Evolutionary conservation across 2,888 invertebrate species (phyloP).

Genomic region (Stenichneumon culpator): DNA sequence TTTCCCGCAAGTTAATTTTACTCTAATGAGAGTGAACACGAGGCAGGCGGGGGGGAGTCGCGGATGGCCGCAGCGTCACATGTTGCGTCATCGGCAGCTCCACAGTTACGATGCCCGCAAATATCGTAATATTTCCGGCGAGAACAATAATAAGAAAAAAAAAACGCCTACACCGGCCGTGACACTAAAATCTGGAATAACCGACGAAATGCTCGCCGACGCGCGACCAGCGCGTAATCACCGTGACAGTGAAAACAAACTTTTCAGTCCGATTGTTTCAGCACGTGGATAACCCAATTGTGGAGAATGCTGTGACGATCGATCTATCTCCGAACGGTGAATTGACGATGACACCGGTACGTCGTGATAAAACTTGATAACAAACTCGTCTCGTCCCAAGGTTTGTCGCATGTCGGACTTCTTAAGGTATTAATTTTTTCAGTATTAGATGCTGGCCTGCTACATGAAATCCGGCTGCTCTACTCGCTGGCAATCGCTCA

Average conservation of each 20-base stretch:
- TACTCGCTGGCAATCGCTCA: conserved; percentile 71
- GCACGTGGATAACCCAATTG: conserved; percentile 69
- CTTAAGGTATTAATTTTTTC: conserved; percentile 67
- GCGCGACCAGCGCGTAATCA: neutral
- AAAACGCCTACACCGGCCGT: neutral
- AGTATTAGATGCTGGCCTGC: conserved; percentile 74
- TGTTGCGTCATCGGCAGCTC: neutral
- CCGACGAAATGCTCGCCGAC: neutral
- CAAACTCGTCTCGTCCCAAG: neutral
- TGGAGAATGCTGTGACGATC: conserved; percentile 75
- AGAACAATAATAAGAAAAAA: neutral
- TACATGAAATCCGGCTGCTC: conserved; percentile 72
- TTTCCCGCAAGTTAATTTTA: conserved; percentile 8
- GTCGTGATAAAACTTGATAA: conserved; percentile 34
- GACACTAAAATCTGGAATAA: neutral
- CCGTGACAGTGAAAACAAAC: neutral
- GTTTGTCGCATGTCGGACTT: conserved; percentile 23
- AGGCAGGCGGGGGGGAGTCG: neutral
- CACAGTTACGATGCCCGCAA: neutral
- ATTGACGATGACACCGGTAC: conserved; percentile 79
- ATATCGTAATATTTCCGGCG: neutral
- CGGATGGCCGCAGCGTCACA: conserved; percentile 30
- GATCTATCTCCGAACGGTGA: conserved; percentile 72
- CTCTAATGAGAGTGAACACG: neutral
- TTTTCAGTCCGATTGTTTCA: conserved; percentile 37